phyloP scores from a whole-genome alignment of 1,140 invertebrate species.

The Idris sp. region DNA sequence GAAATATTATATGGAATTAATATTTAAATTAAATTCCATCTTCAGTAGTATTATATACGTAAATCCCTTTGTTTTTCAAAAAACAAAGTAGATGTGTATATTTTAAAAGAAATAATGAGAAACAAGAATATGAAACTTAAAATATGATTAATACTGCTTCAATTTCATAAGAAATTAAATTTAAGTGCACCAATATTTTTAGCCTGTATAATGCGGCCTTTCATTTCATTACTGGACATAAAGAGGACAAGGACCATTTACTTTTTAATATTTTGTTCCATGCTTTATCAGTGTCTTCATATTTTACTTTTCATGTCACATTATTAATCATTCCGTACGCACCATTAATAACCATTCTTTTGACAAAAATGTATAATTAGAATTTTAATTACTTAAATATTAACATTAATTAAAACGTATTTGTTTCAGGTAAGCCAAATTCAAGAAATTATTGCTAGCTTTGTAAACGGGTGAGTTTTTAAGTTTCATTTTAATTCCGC shows the following conservation, averaged over 20 bases:
- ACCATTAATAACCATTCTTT: not conserved
- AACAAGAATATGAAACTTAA: not conserved
- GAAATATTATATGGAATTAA: too few species aligned
- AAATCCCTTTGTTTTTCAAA: too few species aligned
- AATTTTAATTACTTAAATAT: not conserved
- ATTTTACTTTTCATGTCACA: constrained; percentile 22
- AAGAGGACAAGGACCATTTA: constrained; percentile 39
- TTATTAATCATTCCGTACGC: constrained; percentile 10
- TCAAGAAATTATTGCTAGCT: not conserved
- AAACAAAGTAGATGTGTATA: too few species aligned
- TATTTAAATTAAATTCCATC: too few species aligned
- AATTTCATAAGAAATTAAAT: constrained; percentile 29
- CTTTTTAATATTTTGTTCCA: constrained; percentile 32
- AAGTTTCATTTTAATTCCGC: too few species aligned
- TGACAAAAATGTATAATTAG: not conserved
- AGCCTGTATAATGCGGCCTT: constrained; percentile 21
- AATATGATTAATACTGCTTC: constrained; percentile 9
- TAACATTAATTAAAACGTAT: constrained; percentile 13
- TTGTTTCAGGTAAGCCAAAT: constrained; percentile 16
- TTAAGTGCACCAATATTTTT: constrained; percentile 26
- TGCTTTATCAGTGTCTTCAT: constrained; percentile 34
- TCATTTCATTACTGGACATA: constrained; percentile 29
- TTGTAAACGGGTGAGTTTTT: not conserved
- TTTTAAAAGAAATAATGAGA: not conserved
- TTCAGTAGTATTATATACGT: too few species aligned